A percentile compares a stretch with the other conserved stretches of the same genome.
These are phyloP conservation scores for Irena cyanogastra DNA, from an alignment of 2,113 vertebrate species.

Conservation along the genomic window DNA sequence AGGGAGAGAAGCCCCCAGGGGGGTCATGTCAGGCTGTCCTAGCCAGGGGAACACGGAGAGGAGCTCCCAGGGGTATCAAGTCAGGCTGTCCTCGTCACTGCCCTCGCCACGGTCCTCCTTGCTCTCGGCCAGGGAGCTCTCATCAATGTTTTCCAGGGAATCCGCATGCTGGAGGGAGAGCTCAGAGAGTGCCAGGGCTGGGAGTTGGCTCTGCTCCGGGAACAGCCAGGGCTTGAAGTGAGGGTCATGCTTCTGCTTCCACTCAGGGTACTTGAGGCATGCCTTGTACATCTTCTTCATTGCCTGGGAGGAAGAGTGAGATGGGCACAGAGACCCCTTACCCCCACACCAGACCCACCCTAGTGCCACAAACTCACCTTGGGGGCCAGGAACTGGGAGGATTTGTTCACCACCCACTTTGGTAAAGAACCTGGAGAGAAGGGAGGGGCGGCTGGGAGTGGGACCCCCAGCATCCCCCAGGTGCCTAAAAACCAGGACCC, in stretches of 20 bases:
- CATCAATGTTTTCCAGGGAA: slow-evolving; percentile 93
- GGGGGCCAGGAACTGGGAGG: slow-evolving; percentile 89
- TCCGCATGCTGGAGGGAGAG: slow-evolving; percentile 88
- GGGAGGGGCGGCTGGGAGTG: background rate
- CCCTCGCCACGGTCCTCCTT: slow-evolving; percentile 78
- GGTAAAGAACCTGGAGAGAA: slow-evolving; percentile 85
- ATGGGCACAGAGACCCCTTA: background rate
- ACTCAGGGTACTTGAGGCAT: slow-evolving; percentile 86
- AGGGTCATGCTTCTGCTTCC: slow-evolving; percentile 88
- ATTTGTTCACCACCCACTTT: slow-evolving; percentile 97
- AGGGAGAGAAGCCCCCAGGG: background rate
- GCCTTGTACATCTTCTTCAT: slow-evolving; percentile 94
- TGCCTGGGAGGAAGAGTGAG: slow-evolving; percentile 65
- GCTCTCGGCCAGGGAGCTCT: slow-evolving; percentile 81
- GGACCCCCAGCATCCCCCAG: background rate
- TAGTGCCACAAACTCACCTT: slow-evolving; percentile 72
- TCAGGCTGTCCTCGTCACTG: slow-evolving; percentile 84
- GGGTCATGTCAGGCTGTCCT: slow-evolving; percentile 74
- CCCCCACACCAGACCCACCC: background rate
- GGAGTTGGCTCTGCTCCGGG: slow-evolving; percentile 87
- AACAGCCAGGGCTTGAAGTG: slow-evolving; percentile 89
- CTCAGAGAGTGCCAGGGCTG: slow-evolving; percentile 80
- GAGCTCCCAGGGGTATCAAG: slow-evolving; percentile 25
- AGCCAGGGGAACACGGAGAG: background rate
- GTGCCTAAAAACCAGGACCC: background rate